These are phyloP conservation scores for Holothuria scabra DNA, from an alignment of 53 echinoderm and acorn worm genomes.

Conservation along the genomic window DNA sequence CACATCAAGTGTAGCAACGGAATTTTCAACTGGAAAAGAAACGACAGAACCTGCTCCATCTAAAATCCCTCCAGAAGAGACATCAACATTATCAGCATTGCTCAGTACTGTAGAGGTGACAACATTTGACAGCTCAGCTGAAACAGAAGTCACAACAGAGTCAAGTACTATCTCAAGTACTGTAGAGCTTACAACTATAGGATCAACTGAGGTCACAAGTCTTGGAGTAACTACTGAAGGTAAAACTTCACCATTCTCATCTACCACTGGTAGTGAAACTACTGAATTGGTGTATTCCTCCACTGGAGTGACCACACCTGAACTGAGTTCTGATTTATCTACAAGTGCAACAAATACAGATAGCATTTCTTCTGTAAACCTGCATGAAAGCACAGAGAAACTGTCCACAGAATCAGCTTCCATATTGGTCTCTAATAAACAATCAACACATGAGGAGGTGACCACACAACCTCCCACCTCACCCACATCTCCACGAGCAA, in stretches of 20 bases:
- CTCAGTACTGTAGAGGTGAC: slow-evolving; percentile 3
- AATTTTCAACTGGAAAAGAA: not conserved
- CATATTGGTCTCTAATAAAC: too few relatives aligned
- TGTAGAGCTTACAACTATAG: not conserved
- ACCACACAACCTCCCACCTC: too few relatives aligned
- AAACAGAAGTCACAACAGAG: not conserved
- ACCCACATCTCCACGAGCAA: too few relatives aligned
- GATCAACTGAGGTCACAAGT: not conserved
- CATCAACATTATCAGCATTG: not conserved
- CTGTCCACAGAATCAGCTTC: too few relatives aligned
- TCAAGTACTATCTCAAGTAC: not conserved
- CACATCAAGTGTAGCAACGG: not conserved
- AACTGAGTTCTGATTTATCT: not conserved
- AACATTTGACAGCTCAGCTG: not conserved
- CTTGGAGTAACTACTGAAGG: not conserved
- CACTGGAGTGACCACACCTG: not conserved
- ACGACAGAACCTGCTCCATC: not conserved
- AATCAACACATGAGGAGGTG: too few relatives aligned
- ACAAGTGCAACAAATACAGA: not conserved
- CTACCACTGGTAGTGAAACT: not conserved
- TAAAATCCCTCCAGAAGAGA: not conserved
- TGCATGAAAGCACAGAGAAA: too few relatives aligned
- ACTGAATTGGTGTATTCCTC: not conserved
- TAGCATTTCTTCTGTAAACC: not conserved
- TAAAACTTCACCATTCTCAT: not conserved